phyloP scores from a whole-genome alignment of 2,797 vertebrate species.

The Poecile montanus region DNA sequence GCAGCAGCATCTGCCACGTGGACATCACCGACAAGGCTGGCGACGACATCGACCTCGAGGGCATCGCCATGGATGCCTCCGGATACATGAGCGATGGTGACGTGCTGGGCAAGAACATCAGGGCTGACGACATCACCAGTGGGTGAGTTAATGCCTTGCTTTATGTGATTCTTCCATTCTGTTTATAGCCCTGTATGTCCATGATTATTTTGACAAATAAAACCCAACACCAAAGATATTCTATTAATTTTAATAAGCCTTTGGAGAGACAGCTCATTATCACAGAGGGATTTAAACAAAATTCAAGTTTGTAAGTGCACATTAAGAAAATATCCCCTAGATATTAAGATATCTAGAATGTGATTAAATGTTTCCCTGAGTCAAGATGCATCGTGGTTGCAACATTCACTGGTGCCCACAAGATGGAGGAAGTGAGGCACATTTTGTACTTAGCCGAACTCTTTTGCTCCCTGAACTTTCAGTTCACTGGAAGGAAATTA shows the following conservation, averaged over 20 bases:
- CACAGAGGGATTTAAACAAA: neutral
- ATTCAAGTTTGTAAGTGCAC: neutral
- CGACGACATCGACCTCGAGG: conserved; percentile 84
- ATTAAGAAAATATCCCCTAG: neutral
- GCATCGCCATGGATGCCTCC: conserved; percentile 85
- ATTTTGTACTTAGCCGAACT: neutral
- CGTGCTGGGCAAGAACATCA: conserved; percentile 90
- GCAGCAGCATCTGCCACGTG: conserved; percentile 74
- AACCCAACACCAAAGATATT: no score
- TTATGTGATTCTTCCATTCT: fast-evolving
- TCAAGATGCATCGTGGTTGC: neutral
- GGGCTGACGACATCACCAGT: conserved; percentile 89
- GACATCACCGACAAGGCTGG: conserved; percentile 80
- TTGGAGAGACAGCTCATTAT: neutral
- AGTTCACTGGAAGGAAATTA: neutral
- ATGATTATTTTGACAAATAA: fast-evolving
- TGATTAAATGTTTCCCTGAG: neutral
- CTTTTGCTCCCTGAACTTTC: no score
- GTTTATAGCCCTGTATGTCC: no score
- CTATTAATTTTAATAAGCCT: fast-evolving
- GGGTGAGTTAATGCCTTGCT: conserved; percentile 78
- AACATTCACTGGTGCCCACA: conserved; percentile 13
- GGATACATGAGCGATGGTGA: conserved; percentile 98
- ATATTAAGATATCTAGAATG: fast-evolving
- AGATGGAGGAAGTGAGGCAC: conserved; percentile 59